Evolutionary conservation across 2,113 vertebrate species (phyloP), one percentile per base, ranked within the genome.

Genomic region (Malurus cyaneus): DNA sequence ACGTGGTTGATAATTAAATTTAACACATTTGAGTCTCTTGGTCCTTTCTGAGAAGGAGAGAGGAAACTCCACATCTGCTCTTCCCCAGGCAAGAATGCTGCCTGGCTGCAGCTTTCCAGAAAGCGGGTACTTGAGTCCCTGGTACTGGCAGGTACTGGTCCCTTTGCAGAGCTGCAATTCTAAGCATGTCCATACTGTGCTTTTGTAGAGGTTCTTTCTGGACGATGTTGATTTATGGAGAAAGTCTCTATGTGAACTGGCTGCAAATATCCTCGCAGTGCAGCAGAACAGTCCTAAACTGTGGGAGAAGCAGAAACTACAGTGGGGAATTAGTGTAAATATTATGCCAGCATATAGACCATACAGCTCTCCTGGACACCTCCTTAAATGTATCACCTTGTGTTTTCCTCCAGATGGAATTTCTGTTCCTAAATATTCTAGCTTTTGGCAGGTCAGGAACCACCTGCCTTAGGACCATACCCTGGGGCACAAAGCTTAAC

Each of bases 121-220:
- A 7, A 0, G 3, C 32, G 34, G 25, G 4, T 26, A 14, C 4
- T 1, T 6, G 47, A 41, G 3, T 6, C 39, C 39, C 39, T 39
- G 39, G 39, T 39, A 39, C 39, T 39, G 39, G 39, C 10, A 39
- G 39, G 39, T 39, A 39, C 39, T 0, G 0, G 14, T 0, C 0
- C 41, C 21, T 50, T n/a, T 39, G 42, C 52, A 49, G 57, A 47
- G 8, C 79, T 54, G 60, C 54, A 25, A 0, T 18, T 57, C 62
- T 46, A 53, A 78, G 47, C 11, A 1, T 54, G 57, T 44, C 34
- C n/a, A 39, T 12, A 21, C 14, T 8, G 23, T n/a, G 16, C 21
- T 90, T 66, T 71, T 31, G 23, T 50, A 25, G 52, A 21, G 47
- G 54, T 13, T 86, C 4, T 18, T 67, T 50, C 32, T 69, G 46